A percentile compares a stretch with the other conserved stretches of the same genome.
phyloP scores from a whole-genome alignment of 2,888 invertebrate species.

The Unio delphinus region DNA sequence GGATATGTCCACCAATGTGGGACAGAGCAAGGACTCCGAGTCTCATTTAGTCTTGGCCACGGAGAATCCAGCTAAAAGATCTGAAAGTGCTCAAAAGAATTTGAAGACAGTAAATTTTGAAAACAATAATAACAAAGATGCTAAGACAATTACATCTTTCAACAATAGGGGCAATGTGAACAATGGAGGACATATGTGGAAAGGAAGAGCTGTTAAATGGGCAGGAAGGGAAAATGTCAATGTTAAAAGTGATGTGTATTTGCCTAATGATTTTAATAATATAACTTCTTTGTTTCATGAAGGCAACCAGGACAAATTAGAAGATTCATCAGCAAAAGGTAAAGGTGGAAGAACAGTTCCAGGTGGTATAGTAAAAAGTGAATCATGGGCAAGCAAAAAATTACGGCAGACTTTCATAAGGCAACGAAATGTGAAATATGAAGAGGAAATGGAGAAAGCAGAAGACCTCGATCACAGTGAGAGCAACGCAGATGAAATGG shows the following conservation, averaged over 20 bases:
- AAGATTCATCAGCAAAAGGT: constrained; percentile 6
- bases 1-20: too few species aligned
- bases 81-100: too few species aligned
- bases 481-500: constrained; percentile 10
- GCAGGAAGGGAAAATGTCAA: neutral
- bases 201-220: neutral
- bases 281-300: too few species aligned
- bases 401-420: constrained; percentile 21
- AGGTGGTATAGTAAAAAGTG: constrained; percentile 23
- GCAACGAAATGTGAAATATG: neutral
- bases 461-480: constrained; percentile 28
- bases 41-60: too few species aligned
- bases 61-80: too few species aligned
- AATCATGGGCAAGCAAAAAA: constrained; percentile 42
- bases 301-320: too few species aligned
- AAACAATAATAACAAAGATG: constrained; percentile 5
- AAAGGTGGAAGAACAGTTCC: constrained; percentile 22
- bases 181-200: constrained; percentile 1
- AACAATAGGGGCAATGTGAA: neutral
- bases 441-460: constrained; percentile 22
- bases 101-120: neutral
- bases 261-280: too few species aligned
- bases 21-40: too few species aligned
- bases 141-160: neutral
- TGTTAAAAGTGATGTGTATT: neutral